A percentile compares a stretch with the other conserved stretches of the same genome.
phyloP scores from a whole-genome alignment of 2,888 invertebrate genomes.

The Xestia rhomboidea region DNA sequence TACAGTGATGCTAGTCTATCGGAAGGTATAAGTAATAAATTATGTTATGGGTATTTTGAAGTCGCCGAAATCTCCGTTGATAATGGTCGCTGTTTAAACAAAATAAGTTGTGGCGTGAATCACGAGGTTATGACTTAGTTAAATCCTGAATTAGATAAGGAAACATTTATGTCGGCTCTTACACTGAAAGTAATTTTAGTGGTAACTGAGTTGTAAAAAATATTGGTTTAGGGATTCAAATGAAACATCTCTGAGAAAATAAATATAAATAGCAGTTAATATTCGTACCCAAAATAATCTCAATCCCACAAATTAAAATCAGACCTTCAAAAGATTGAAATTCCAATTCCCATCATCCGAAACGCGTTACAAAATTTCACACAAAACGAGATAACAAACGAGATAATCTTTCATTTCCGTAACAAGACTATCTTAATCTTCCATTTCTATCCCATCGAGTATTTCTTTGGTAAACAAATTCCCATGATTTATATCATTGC shows the following conservation, averaged over 20 bases:
- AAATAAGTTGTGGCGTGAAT: neutral
- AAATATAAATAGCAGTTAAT: neutral
- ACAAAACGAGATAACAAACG: constrained; percentile 67
- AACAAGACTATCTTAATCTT: constrained; percentile 80
- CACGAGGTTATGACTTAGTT: too few species aligned
- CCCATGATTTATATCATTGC: constrained; percentile 77
- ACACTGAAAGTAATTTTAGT: neutral
- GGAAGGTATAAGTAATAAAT: neutral
- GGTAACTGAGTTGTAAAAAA: neutral
- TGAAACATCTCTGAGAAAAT: neutral
- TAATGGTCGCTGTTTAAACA: neutral
- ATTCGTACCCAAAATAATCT: constrained; percentile 9
- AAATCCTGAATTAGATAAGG: neutral
- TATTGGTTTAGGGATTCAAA: neutral
- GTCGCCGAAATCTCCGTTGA: neutral
- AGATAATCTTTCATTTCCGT: constrained; percentile 72
- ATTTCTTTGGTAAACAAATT: constrained; percentile 69
- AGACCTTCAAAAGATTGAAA: constrained; percentile 34
- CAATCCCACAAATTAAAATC: neutral
- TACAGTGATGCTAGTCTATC: neutral
- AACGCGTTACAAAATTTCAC: constrained; percentile 64
- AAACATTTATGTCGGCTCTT: neutral
- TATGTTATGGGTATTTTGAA: neutral
- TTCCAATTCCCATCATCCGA: constrained; percentile 48
- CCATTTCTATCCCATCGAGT: constrained; percentile 77